Evolutionary conservation across 2,888 invertebrate genomes (phyloP).

Genomic region (Euzophera pinguis): DNA sequence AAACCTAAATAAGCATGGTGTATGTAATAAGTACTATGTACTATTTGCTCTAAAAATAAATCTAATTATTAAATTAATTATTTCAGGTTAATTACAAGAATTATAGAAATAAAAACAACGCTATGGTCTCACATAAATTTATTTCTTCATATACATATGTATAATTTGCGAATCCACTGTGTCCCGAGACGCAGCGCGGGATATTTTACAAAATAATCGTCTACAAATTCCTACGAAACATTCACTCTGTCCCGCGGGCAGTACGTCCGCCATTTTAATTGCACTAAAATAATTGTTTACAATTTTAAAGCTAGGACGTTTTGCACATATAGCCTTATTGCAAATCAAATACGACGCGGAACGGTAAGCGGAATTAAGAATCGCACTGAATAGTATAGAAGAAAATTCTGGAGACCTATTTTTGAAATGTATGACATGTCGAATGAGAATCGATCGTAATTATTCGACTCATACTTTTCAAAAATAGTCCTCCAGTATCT

Average conservation of each 20-base stretch:
- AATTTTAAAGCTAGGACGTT: conserved; percentile 51
- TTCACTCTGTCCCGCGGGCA: conserved; percentile 52
- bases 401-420: no score
- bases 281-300: conserved; percentile 59
- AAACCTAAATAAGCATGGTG: no score
- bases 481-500: no score
- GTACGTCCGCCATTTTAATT: conserved; percentile 61
- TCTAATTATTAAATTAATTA: no score
- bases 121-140: conserved; percentile 78
- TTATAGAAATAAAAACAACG: conserved; percentile 26
- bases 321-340: background rate
- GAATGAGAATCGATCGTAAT: no score
- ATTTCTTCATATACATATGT: conserved; percentile 80
- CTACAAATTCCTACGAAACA: conserved; percentile 67
- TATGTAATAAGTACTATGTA: no score
- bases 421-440: no score
- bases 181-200: conserved; percentile 74
- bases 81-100: background rate
- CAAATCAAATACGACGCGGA: conserved; percentile 25
- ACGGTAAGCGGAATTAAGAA: conserved; percentile 16
- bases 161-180: conserved; percentile 79
- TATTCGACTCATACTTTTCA: no score
- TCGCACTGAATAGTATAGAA: background rate
- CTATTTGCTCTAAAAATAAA: no score
- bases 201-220: conserved; percentile 67